These are phyloP conservation scores for Platysteira castanea DNA, from an alignment of 2,113 vertebrate species.

Conservation along the genomic window DNA sequence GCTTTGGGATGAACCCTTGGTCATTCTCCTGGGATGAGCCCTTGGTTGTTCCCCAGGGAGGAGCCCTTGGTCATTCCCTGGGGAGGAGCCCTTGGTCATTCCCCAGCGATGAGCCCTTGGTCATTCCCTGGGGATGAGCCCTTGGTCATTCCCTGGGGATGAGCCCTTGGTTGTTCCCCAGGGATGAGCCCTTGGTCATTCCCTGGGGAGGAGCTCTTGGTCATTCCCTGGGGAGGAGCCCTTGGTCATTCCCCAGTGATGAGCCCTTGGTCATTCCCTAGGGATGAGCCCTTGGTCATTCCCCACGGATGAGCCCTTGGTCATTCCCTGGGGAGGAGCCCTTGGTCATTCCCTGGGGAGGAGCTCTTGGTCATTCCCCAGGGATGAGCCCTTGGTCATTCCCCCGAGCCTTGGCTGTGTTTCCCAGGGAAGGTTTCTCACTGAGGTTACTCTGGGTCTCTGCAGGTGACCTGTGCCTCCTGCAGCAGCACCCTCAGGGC, in stretches of 20 bases:
- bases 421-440: not conserved
- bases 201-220: rapidly evolving
- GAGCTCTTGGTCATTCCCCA: rapidly evolving
- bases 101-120: too few relatives aligned
- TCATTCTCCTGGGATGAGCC: not conserved
- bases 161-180: not conserved
- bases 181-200: not conserved
- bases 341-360: not conserved
- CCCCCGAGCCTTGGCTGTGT: not conserved
- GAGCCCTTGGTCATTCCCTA: not conserved
- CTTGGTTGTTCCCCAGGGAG: not conserved
- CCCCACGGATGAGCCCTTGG: not conserved
- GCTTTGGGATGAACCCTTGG: too few relatives aligned
- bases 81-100: rapidly evolving
- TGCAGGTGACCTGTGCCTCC: not conserved
- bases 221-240: not conserved
- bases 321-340: not conserved
- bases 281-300: not conserved
- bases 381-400: too few relatives aligned
- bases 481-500: not conserved
- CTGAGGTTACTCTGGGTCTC: not conserved
- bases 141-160: not conserved
- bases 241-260: not conserved
- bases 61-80: not conserved
- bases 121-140: too few relatives aligned